phyloP scores from a whole-genome alignment of 2,888 invertebrate genomes.

The Seladonia tumulorum region DNA sequence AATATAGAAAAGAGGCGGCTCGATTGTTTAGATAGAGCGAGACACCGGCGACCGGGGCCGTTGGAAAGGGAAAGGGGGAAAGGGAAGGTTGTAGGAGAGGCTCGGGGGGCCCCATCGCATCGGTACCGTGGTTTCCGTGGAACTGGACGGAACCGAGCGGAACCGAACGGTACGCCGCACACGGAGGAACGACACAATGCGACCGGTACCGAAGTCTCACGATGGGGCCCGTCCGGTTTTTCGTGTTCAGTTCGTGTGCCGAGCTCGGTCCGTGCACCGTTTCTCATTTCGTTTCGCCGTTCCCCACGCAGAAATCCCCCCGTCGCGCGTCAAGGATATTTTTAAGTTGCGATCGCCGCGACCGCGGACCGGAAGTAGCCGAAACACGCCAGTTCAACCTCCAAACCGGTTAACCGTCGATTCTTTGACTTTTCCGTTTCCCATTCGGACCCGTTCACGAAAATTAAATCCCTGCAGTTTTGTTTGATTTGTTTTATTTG shows the following conservation, averaged over 20 bases:
- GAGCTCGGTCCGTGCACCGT: constrained; percentile 67
- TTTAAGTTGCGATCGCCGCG: neutral
- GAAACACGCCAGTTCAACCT: neutral
- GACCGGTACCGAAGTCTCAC: constrained; percentile 61
- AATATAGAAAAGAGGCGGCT: too few species aligned
- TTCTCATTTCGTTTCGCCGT: constrained; percentile 43
- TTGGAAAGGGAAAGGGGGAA: constrained; percentile 16
- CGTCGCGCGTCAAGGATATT: neutral
- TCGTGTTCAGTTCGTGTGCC: constrained; percentile 73
- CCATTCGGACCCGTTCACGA: too few species aligned
- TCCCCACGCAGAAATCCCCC: neutral
- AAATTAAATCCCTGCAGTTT: neutral
- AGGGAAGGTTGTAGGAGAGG: constrained; percentile 31
- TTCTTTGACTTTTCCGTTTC: neutral
- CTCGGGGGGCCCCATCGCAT: constrained; percentile 23
- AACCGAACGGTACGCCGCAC: constrained; percentile 63
- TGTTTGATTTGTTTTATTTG: neutral
- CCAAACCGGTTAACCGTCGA: neutral
- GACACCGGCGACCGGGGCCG: neutral
- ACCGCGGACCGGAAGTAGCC: constrained; percentile 20
- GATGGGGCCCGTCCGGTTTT: constrained; percentile 63
- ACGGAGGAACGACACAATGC: constrained; percentile 53
- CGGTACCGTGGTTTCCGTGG: constrained; percentile 71
- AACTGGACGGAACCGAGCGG: constrained; percentile 70
- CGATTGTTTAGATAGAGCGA: constrained; percentile 16